Evolutionary conservation across 2,888 invertebrate genomes (phyloP), one percentile per base, ranked within the genome.

Genomic region (Drosophila paranaensis): DNA sequence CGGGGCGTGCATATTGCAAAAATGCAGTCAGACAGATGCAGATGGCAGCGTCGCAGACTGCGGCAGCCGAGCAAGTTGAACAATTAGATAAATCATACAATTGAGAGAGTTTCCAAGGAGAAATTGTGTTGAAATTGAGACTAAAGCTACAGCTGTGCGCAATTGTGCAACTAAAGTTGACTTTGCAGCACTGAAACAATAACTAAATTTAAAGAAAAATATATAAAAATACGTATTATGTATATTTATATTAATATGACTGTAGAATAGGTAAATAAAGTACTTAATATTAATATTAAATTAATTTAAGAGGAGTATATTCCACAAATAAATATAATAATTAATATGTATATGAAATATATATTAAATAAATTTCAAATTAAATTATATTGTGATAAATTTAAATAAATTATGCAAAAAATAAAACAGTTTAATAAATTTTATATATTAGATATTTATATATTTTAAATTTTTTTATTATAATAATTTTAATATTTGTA

Each of bases 1-100:
- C 67, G 69, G 77, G 70, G 73, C 57, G 68, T 62, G 57, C 55
- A 68, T 61, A 77, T 74, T 70, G 54, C 62, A 77, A 78, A 77
- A 61, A 50, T 40, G 54, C 67, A 71, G 56, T 54, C 63, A 63
- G 48, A 50, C 37, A 45, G 40, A 60, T 42, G 53, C 35, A 57
- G 25, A 35, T 65, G 33, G 14, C 27, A 27, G 27, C 20, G 6
- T 0, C 3, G 27, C 13, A 40, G 13, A 16, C 20, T 20, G 67
- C 53, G 13, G 33, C 42, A 45, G 37, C 40, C 45, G 37, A 40
- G 6, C 46, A 20, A 37, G 45, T 33, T 62, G 39, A 45, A 25
- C 55, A 16, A n/a, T 54, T 9, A 16, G 33, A 45, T 65, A 45
- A 45, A 56, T 30, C 39, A 20, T 16, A n/a, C 1, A 20, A 33